phyloP scores from a whole-genome alignment of 1,140 invertebrate species.

The Anadara kagoshimensis region DNA sequence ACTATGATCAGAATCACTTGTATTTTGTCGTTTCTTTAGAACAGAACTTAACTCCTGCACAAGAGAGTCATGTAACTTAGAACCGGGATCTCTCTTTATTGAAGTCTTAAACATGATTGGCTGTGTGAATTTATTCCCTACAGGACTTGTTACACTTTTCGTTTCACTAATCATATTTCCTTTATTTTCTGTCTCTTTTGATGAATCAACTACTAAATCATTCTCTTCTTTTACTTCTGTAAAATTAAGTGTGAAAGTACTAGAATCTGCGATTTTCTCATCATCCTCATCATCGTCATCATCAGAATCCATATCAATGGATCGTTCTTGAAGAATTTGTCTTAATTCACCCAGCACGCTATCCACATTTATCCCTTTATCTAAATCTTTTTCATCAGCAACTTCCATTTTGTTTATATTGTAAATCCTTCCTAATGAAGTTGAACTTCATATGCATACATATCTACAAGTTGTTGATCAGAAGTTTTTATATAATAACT shows the following conservation, averaged over 20 bases:
- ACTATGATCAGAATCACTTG: constrained; percentile 22
- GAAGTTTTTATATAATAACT: no score
- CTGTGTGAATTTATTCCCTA: background rate
- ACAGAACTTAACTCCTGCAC: constrained; percentile 58
- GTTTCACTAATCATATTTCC: background rate
- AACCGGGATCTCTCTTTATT: constrained; percentile 60
- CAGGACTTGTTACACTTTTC: background rate
- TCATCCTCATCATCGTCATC: constrained; percentile 11
- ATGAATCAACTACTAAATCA: background rate
- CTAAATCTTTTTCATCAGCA: background rate
- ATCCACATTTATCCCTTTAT: constrained; percentile 21
- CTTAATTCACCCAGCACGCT: constrained; percentile 29
- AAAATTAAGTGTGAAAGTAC: background rate
- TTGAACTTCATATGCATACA: no score
- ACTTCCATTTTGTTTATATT: background rate
- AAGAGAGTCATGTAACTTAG: constrained; percentile 60
- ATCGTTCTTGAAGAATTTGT: constrained; percentile 19
- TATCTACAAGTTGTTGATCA: no score
- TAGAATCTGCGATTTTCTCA: background rate
- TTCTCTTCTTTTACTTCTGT: constrained; percentile 4
- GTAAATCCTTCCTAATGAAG: no score
- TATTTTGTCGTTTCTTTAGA: constrained; percentile 41
- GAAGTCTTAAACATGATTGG: constrained; percentile 64
- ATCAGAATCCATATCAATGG: constrained; percentile 13
- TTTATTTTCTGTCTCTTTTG: constrained; percentile 8